Percentiles rank a stretch among this genome's conserved stretches.
phyloP scores from a whole-genome alignment of 2,113 vertebrate genomes.

The Phocoena sinus region DNA sequence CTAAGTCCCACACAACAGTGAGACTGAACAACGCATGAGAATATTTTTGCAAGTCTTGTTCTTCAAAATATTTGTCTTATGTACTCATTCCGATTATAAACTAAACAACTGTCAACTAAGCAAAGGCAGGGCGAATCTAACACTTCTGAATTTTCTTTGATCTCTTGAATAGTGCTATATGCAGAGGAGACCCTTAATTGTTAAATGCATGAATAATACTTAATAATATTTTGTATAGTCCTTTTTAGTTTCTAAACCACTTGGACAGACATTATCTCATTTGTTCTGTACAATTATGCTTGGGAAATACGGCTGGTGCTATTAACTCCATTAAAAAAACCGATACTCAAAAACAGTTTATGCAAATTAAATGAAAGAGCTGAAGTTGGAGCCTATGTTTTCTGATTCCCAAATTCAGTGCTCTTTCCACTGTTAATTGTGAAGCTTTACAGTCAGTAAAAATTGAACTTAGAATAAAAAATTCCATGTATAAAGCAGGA shows the following conservation, averaged over 20 bases:
- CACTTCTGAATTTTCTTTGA: background rate
- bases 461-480: constrained; percentile 9
- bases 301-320: background rate
- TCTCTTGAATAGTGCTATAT: background rate
- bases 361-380: background rate
- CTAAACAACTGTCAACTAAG: constrained; percentile 43
- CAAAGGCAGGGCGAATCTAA: background rate
- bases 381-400: background rate
- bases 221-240: background rate
- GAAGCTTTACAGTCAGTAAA: background rate
- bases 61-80: constrained; percentile 50
- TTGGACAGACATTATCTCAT: constrained; percentile 13
- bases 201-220: background rate
- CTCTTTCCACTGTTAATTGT: background rate
- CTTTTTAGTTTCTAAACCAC: constrained; percentile 24
- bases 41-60: background rate
- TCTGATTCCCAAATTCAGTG: background rate
- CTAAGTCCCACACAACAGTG: background rate
- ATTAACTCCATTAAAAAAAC: background rate
- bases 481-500: background rate
- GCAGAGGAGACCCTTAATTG: background rate
- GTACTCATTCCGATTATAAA: constrained; percentile 35
- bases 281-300: background rate
- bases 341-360: background rate
- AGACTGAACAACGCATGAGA: background rate